These are phyloP conservation scores for Leucoma salicis DNA, from an alignment of 2,888 invertebrate species.

Conservation along the genomic window DNA sequence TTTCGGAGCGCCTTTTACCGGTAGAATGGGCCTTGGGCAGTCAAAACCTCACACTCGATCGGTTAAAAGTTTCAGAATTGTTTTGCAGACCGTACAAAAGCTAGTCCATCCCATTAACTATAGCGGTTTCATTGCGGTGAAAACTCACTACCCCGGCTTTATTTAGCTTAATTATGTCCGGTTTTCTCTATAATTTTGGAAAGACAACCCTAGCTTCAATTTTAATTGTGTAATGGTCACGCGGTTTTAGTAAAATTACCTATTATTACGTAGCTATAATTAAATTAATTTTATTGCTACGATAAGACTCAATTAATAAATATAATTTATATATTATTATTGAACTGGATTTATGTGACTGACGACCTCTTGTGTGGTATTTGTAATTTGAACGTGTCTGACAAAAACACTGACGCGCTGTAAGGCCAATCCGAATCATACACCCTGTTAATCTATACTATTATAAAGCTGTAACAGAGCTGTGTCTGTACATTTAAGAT, in stretches of 20 bases:
- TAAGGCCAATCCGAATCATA: too few species aligned
- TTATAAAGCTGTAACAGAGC: too few species aligned
- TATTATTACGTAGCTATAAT: not conserved
- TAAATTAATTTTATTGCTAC: not conserved
- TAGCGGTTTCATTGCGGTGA: conserved; percentile 23
- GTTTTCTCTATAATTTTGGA: conserved; percentile 22
- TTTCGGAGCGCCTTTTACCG: too few species aligned
- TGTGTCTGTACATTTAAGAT: too few species aligned
- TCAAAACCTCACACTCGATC: too few species aligned
- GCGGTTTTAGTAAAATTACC: not conserved
- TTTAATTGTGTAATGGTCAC: conserved; percentile 15
- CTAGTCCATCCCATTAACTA: conserved; percentile 21
- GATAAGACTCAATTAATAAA: not conserved
- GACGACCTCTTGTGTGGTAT: too few species aligned
- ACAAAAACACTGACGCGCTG: too few species aligned
- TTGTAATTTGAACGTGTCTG: too few species aligned
- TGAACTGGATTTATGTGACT: too few species aligned
- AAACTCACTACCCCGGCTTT: conserved; percentile 18
- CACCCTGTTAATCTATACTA: too few species aligned
- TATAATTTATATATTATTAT: too few species aligned
- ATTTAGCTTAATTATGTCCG: conserved; percentile 26
- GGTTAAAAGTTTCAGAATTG: not conserved
- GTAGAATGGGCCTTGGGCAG: too few species aligned
- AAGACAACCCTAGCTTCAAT: conserved; percentile 12
- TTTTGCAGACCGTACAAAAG: conserved; percentile 10